phyloP scores from a whole-genome alignment of 2,888 invertebrate genomes.

The Spodoptera littoralis region DNA sequence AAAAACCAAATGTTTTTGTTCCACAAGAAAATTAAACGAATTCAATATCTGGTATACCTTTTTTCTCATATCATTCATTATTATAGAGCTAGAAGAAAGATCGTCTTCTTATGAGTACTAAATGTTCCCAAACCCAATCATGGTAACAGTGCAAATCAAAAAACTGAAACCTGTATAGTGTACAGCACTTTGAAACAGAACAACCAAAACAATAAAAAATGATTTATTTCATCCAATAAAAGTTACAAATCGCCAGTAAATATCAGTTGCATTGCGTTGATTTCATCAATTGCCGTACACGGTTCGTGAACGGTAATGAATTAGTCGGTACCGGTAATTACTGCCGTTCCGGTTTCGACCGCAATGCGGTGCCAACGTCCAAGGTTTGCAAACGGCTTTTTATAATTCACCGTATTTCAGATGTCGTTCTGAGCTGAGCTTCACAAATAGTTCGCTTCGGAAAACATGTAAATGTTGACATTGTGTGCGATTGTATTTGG shows the following conservation, averaged over 20 bases:
- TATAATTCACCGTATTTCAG: conserved; percentile 46
- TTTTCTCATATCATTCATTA: too few species aligned
- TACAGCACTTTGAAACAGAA: too few species aligned
- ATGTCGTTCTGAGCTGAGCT: conserved; percentile 20
- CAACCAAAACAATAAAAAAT: background rate
- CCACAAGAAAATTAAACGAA: too few species aligned
- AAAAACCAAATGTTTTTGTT: too few species aligned
- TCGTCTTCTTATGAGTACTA: too few species aligned
- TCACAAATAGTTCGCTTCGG: conserved; percentile 6
- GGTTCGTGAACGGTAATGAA: conserved; percentile 56
- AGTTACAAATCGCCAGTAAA: background rate
- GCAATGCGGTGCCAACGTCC: conserved; percentile 42
- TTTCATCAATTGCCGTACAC: conserved; percentile 30
- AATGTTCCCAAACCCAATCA: too few species aligned
- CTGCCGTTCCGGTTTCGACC: conserved; percentile 28
- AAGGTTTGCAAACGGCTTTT: conserved; percentile 39
- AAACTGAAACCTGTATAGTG: too few species aligned
- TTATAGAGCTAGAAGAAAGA: too few species aligned
- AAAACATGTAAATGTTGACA: conserved; percentile 15
- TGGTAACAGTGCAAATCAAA: too few species aligned
- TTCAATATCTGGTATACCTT: too few species aligned
- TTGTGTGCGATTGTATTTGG: conserved; percentile 14
- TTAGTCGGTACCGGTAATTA: conserved; percentile 61
- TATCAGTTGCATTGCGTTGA: conserved; percentile 18
- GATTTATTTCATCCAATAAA: background rate